Conservation (phyloP, 2,113 vertebrate species). For the cat (Felis catus) region DNA sequence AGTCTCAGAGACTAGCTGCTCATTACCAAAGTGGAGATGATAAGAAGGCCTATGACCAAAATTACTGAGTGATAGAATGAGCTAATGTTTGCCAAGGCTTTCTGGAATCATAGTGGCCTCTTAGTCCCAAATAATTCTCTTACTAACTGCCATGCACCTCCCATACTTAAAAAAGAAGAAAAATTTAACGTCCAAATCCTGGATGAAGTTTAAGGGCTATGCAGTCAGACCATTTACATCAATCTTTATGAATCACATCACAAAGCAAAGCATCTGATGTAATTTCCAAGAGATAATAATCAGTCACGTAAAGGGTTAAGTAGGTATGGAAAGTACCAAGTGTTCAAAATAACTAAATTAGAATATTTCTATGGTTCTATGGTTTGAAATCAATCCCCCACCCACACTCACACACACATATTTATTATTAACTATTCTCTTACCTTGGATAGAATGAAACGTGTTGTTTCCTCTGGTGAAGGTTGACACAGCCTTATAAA, state of each 20-base stretch:
- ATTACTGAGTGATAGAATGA: background rate
- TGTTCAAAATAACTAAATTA: background rate
- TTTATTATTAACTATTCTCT: constrained; percentile 41
- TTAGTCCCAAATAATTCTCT: background rate
- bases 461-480: constrained; percentile 23
- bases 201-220: background rate
- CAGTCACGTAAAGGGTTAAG: background rate
- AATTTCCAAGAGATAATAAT: constrained; percentile 15
- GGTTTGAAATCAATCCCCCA: background rate
- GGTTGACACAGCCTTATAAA: background rate
- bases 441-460: background rate
- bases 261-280: background rate
- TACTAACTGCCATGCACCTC: background rate
- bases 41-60: background rate
- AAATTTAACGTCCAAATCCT: background rate
- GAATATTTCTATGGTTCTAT: background rate
- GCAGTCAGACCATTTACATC: background rate
- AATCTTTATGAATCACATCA: background rate
- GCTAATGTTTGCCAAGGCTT: background rate
- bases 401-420: background rate
- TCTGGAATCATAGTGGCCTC: background rate
- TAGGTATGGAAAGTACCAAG: constrained; percentile 39
- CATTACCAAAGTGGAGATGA: background rate
- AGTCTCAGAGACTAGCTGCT: background rate
- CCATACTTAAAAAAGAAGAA: background rate